These are phyloP conservation scores for Eupsilia transversa DNA, from an alignment of 2,888 invertebrate species.

Conservation along the genomic window DNA sequence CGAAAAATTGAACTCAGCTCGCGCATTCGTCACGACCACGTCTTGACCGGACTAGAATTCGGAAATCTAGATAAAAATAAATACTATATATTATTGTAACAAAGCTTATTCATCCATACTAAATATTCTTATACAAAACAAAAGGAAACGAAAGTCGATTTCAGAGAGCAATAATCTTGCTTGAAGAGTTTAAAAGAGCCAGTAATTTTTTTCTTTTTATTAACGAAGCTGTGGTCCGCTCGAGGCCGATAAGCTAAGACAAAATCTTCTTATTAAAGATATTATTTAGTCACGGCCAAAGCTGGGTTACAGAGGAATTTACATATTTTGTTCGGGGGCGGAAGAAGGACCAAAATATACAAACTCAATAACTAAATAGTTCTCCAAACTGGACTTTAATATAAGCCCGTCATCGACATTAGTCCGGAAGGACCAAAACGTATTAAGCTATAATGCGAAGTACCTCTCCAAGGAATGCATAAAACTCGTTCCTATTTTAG, in stretches of 20 bases:
- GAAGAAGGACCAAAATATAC: slow-evolving; percentile 46
- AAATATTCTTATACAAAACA: slow-evolving; percentile 37
- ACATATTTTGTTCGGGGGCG: slow-evolving; percentile 60
- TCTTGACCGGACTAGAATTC: not conserved
- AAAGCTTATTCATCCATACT: slow-evolving; percentile 24
- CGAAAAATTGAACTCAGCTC: not conserved
- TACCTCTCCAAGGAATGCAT: slow-evolving; percentile 35
- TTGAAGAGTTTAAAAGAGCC: slow-evolving; percentile 54
- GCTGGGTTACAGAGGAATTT: slow-evolving; percentile 58
- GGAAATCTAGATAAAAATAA: no score
- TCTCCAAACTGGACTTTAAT: slow-evolving; percentile 55
- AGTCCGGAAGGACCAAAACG: slow-evolving; percentile 37
- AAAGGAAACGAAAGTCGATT: slow-evolving; percentile 47
- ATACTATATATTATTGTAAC: no score
- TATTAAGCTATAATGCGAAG: slow-evolving; percentile 50
- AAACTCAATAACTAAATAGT: slow-evolving; percentile 51
- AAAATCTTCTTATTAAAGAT: slow-evolving; percentile 61
- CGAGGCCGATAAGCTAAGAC: slow-evolving; percentile 56
- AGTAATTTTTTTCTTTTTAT: slow-evolving; percentile 59
- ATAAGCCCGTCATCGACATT: slow-evolving; percentile 48
- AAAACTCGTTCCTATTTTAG: slow-evolving; percentile 48
- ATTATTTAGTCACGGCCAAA: slow-evolving; percentile 60
- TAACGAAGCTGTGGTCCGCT: slow-evolving; percentile 51
- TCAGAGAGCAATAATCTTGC: slow-evolving; percentile 44
- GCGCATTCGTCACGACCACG: no score